Percentiles rank a stretch among this genome's conserved stretches.
phyloP scores from a whole-genome alignment of 2,888 invertebrate genomes.

The Morinoia aosen region DNA sequence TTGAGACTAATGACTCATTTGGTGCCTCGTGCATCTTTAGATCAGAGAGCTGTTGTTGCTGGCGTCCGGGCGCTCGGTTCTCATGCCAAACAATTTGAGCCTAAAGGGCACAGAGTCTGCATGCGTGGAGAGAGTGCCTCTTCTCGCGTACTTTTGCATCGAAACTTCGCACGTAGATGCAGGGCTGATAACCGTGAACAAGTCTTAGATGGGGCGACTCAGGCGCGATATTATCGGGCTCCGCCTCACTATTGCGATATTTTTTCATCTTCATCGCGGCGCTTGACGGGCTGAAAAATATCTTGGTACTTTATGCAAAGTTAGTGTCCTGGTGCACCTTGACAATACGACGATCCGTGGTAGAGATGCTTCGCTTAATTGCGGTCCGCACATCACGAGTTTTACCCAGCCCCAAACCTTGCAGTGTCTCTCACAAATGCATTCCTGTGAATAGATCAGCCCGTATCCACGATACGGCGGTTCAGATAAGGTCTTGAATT shows the following conservation, averaged over 20 bases:
- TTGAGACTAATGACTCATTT: conserved; percentile 30
- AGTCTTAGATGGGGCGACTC: conserved; percentile 39
- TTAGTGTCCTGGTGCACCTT: conserved; percentile 22
- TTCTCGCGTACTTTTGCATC: not conserved
- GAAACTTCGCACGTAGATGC: not conserved
- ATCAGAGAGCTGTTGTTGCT: conserved; percentile 33
- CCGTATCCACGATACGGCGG: not conserved
- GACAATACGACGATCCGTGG: conserved; percentile 6
- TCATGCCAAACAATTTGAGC: not conserved
- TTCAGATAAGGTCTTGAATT: not conserved
- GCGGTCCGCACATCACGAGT: conserved; percentile 12
- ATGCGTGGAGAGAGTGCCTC: not conserved
- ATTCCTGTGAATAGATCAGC: not conserved
- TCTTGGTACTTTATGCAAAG: conserved; percentile 16
- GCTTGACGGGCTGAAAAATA: conserved; percentile 31
- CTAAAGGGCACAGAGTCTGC: conserved; percentile 22
- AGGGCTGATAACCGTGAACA: conserved; percentile 36
- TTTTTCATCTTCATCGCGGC: conserved; percentile 46
- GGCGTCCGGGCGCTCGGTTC: not conserved
- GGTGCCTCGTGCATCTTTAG: conserved; percentile 8
- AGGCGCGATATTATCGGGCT: conserved; percentile 35
- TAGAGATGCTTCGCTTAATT: not conserved
- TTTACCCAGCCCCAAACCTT: not conserved
- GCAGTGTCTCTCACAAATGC: not conserved
- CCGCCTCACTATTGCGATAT: conserved; percentile 36